Conservation (phyloP, 2,888 invertebrate species). For the Cepaea hortensis region DNA sequence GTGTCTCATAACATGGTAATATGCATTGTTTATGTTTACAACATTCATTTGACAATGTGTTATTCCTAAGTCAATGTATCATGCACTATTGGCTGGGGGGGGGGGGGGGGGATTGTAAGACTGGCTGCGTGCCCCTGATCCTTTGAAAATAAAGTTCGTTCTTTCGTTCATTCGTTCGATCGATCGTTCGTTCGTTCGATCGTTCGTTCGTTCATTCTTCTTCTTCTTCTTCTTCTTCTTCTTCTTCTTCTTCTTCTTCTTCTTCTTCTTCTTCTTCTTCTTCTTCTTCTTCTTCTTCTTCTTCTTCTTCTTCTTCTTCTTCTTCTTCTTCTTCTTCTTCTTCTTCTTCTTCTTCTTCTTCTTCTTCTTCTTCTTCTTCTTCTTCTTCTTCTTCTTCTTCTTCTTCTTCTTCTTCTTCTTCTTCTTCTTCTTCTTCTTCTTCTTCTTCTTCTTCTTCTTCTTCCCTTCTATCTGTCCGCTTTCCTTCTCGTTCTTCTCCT, state of each 20-base stretch:
- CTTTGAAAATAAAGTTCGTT: too few species aligned
- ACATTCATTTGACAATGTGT: too few species aligned
- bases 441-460: neutral
- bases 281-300: slow-evolving; percentile 14
- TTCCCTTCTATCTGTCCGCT: neutral
- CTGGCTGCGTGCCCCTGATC: too few species aligned
- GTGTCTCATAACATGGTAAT: too few species aligned
- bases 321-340: neutral
- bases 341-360: neutral
- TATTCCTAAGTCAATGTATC: too few species aligned
- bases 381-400: neutral
- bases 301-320: slow-evolving; percentile 5
- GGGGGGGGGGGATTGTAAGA: too few species aligned
- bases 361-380: neutral
- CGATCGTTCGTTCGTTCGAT: too few species aligned
- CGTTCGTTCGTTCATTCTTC: neutral
- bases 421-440: slow-evolving; percentile 9
- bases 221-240: neutral
- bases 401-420: neutral
- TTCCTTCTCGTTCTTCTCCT: neutral
- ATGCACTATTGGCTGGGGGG: too few species aligned
- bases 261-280: slow-evolving; percentile 12
- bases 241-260: neutral
- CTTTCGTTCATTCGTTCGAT: too few species aligned
- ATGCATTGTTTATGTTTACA: too few species aligned